Percentiles rank a stretch among this genome's conserved stretches.
These are phyloP conservation scores for Cryptosula pallasiana DNA, from an alignment of 2,888 invertebrate species.

Conservation along the genomic window DNA sequence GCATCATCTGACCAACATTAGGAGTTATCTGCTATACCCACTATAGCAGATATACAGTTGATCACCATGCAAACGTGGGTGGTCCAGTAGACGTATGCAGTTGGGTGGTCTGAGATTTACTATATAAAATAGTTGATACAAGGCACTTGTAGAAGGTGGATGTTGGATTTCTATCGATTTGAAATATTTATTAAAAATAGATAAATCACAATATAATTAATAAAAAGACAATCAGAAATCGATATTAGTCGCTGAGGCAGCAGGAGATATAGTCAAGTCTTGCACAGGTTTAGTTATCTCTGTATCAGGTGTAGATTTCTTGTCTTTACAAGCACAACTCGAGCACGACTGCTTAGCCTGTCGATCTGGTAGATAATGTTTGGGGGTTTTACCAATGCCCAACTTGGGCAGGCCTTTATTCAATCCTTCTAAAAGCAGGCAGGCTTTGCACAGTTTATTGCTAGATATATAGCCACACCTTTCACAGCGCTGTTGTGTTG, in stretches of 20 bases:
- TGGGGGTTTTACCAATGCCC: constrained; percentile 49
- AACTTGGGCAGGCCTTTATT: constrained; percentile 78
- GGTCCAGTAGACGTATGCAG: too few relatives aligned
- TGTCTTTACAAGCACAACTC: neutral
- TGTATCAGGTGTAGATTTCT: neutral
- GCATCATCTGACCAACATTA: too few relatives aligned
- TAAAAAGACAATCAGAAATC: neutral
- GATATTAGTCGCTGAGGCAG: neutral
- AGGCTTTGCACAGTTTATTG: constrained; percentile 92
- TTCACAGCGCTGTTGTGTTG: constrained; percentile 68
- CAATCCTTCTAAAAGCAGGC: constrained; percentile 86
- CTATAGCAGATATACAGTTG: too few relatives aligned
- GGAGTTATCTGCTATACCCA: too few relatives aligned
- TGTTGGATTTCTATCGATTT: too few relatives aligned
- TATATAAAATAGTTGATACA: too few relatives aligned
- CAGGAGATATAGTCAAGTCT: neutral
- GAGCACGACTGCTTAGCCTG: neutral
- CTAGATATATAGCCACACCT: constrained; percentile 81
- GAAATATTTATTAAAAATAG: too few relatives aligned
- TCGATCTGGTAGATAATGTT: constrained; percentile 28
- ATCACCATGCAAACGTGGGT: too few relatives aligned
- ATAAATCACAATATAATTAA: too few relatives aligned
- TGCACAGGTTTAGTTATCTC: neutral
- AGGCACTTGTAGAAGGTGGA: too few relatives aligned
- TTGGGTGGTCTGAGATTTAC: too few relatives aligned